Conservation (phyloP, 2,888 invertebrate species). For the Dynastes maya region DNA sequence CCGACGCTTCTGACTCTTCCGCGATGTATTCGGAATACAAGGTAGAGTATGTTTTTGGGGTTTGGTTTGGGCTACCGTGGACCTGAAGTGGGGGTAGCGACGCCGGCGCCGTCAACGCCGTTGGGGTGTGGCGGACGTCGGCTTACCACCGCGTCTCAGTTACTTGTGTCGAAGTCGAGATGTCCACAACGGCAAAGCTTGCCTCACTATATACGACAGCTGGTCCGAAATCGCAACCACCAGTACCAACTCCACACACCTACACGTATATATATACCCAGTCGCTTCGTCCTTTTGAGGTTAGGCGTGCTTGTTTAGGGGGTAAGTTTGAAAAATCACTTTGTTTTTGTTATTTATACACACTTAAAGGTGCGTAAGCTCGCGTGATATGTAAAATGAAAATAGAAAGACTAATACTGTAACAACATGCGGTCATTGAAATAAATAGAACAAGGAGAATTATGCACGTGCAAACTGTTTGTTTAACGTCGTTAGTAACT, state of each 20-base stretch:
- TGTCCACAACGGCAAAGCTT: slow-evolving; percentile 59
- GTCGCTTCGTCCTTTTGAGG: slow-evolving; percentile 30
- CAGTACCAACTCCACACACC: slow-evolving; percentile 23
- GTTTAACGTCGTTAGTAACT: too few species aligned
- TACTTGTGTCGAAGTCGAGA: slow-evolving; percentile 65
- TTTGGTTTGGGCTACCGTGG: slow-evolving; percentile 46
- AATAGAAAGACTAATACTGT: too few species aligned
- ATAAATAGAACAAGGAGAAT: too few species aligned
- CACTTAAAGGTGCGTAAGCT: background rate
- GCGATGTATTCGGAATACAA: slow-evolving; percentile 39
- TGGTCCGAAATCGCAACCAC: slow-evolving; percentile 42
- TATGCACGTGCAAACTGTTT: too few species aligned
- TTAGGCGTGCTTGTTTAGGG: slow-evolving; percentile 29
- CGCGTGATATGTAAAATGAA: background rate
- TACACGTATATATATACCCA: slow-evolving; percentile 16
- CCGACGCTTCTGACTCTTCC: slow-evolving; percentile 21
- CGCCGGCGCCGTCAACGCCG: slow-evolving; percentile 66
- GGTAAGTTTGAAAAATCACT: slow-evolving; percentile 30
- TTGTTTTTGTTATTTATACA: background rate
- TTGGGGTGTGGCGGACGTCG: slow-evolving; percentile 70
- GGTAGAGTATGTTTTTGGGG: slow-evolving; percentile 50
- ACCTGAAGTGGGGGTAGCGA: slow-evolving; percentile 60
- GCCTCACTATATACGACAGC: slow-evolving; percentile 41
- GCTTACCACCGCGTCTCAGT: slow-evolving; percentile 67
- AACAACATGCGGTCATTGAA: too few species aligned